Evolutionary conservation across 1,140 invertebrate genomes (phyloP).

Genomic region (Lysiphlebus fabarum): DNA sequence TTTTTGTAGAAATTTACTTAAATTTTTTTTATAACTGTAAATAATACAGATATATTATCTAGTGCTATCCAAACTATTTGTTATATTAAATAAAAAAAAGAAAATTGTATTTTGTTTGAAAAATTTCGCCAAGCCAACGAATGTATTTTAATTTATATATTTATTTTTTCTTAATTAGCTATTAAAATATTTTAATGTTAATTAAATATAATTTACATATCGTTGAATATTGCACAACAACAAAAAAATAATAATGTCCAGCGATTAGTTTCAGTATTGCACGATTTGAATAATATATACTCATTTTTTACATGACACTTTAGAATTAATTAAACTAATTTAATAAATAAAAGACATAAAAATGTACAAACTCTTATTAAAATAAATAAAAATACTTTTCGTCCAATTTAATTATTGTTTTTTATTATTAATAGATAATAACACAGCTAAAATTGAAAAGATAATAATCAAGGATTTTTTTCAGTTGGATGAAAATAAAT

Average conservation of each 20-base stretch:
- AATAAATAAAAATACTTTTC: not conserved
- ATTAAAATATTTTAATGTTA: not conserved
- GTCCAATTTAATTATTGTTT: not conserved
- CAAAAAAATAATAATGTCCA: not conserved
- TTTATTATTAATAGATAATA: no score
- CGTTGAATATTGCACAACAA: not conserved
- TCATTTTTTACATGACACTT: slow-evolving; percentile 17
- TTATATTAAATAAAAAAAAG: slow-evolving; percentile 19
- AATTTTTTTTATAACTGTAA: no score
- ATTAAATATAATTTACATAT: not conserved
- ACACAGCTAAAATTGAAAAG: no score
- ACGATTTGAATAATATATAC: slow-evolving; percentile 6
- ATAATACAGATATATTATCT: no score
- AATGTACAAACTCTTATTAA: slow-evolving; percentile 13
- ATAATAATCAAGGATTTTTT: no score
- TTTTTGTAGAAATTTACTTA: no score
- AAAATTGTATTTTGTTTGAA: slow-evolving; percentile 20
- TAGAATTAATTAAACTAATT: not conserved
- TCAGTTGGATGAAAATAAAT: slow-evolving; percentile 11
- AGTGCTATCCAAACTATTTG: not conserved
- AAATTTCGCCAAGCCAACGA: slow-evolving; percentile 9
- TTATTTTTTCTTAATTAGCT: not conserved
- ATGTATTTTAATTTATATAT: slow-evolving; percentile 7
- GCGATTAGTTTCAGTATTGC: slow-evolving; percentile 9
- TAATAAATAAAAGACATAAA: not conserved